Conservation (phyloP, 2,797 vertebrate species). For the Pseudochaenichthys georgianus region DNA sequence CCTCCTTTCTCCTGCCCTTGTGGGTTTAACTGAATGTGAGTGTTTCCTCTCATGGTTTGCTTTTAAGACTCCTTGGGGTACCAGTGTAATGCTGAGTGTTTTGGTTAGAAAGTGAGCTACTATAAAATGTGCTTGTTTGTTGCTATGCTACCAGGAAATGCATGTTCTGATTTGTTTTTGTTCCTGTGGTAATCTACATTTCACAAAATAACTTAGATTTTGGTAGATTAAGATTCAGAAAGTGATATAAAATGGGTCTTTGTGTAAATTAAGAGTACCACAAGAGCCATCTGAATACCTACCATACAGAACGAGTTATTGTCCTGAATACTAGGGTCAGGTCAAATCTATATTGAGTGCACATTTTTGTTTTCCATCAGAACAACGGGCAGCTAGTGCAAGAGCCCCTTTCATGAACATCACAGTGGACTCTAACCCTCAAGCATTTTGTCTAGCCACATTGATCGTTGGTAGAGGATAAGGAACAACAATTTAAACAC, state of each 20-base stretch:
- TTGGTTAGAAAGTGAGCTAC: conserved; percentile 54
- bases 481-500: conserved; percentile 8
- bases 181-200: not conserved
- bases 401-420: conserved; percentile 21
- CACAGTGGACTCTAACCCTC: conserved; percentile 5
- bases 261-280: not conserved
- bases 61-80: conserved; percentile 60
- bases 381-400: conserved; percentile 8
- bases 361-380: conserved; percentile 23
- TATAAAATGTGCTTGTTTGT: conserved; percentile 59
- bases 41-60: conserved; percentile 64
- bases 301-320: not conserved
- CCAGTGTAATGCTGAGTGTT: conserved; percentile 39
- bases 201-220: not conserved
- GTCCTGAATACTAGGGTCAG: conserved; percentile 15
- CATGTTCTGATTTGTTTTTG: not conserved
- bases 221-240: not conserved
- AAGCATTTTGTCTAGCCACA: conserved; percentile 42
- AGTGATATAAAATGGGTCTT: not conserved
- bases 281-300: not conserved
- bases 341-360: not conserved
- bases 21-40: conserved; percentile 45
- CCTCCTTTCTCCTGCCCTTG: conserved; percentile 48
- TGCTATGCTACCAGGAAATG: conserved; percentile 55
- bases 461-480: conserved; percentile 29